Conservation (phyloP, 2,888 invertebrate species). For the Fragum fragum region DNA sequence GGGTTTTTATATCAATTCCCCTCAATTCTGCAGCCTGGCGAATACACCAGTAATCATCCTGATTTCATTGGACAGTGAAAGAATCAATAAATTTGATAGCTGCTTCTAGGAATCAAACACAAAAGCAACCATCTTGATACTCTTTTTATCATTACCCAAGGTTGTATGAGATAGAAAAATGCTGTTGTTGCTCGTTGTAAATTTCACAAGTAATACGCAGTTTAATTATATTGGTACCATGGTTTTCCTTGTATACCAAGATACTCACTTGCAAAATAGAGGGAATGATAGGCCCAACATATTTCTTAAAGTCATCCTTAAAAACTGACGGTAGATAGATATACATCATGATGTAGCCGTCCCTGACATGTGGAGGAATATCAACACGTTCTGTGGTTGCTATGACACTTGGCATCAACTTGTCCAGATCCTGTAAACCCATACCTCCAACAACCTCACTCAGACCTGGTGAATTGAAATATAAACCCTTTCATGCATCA, state of each 20-base stretch:
- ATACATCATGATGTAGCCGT: constrained; percentile 99
- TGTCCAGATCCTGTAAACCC: constrained; percentile 97
- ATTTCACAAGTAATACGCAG: no score
- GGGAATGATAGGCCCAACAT: constrained; percentile 98
- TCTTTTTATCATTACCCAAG: no score
- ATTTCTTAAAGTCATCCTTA: constrained; percentile 97
- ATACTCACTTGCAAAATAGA: constrained; percentile 93
- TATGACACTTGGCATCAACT: constrained; percentile 99
- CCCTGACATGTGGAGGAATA: constrained; percentile 97
- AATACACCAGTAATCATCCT: no score
- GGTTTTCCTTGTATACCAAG: no score
- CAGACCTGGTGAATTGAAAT: constrained; percentile 89
- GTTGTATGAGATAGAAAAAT: no score
- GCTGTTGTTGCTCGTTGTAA: no score
- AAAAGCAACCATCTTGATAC: no score
- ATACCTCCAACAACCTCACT: constrained; percentile 98
- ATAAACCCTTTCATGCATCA: neutral
- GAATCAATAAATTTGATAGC: no score
- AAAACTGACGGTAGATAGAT: constrained; percentile 99
- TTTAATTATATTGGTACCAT: no score
- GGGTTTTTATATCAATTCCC: neutral
- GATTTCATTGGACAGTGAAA: no score
- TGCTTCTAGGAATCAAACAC: no score
- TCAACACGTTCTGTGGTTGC: constrained; percentile 94
- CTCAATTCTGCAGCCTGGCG: no score